Evolutionary conservation across 2,113 vertebrate genomes (phyloP).

Genomic region (Phaetusa simplex): DNA sequence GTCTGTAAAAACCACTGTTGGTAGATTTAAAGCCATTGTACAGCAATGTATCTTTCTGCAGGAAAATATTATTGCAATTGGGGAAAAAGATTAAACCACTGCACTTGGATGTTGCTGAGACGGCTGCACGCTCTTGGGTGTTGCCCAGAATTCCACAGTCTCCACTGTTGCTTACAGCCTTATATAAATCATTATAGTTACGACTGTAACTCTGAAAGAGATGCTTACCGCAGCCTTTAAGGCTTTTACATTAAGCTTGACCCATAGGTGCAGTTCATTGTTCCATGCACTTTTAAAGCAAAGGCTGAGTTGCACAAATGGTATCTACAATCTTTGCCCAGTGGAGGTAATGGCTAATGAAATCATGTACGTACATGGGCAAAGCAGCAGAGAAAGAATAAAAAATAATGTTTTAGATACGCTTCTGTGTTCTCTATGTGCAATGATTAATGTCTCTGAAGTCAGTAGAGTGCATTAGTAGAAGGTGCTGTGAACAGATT

Average conservation of each 20-base stretch:
- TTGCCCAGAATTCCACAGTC: not conserved
- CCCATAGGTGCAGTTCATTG: not conserved
- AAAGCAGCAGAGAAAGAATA: not conserved
- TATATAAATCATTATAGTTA: not conserved
- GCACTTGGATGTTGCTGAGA: not conserved
- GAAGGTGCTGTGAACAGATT: not conserved
- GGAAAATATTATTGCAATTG: not conserved
- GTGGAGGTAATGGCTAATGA: not conserved
- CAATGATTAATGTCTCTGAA: not conserved
- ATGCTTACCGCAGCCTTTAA: not conserved
- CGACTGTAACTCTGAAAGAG: not conserved
- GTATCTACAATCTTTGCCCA: not conserved
- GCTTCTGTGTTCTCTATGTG: accelerated
- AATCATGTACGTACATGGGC: not conserved
- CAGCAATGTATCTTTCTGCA: not conserved
- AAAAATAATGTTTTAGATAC: not conserved
- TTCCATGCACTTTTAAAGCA: not conserved
- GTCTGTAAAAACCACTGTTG: not conserved
- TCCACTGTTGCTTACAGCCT: not conserved
- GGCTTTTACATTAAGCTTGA: not conserved
- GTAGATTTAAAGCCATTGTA: not conserved
- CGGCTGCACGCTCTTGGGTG: not conserved
- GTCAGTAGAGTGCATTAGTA: not conserved
- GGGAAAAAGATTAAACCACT: not conserved
- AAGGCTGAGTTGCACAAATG: not conserved